phyloP scores from a whole-genome alignment of 2,797 vertebrate species.

The Rhodeus uyekii region DNA sequence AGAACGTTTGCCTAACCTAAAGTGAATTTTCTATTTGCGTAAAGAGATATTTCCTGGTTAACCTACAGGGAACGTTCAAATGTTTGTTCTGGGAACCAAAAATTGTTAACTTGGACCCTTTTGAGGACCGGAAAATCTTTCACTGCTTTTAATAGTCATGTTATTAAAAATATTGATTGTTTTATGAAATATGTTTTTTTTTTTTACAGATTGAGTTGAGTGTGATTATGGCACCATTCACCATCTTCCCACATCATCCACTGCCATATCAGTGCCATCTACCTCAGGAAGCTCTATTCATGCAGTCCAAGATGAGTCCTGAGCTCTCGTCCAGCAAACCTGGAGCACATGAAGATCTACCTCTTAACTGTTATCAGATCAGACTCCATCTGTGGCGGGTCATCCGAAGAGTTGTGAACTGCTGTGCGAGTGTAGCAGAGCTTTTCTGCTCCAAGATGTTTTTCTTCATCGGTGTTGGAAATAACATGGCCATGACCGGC shows the following conservation, averaged over 20 bases:
- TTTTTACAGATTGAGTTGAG: slow-evolving; percentile 24
- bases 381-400: slow-evolving; percentile 25
- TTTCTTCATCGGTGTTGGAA: slow-evolving; percentile 25
- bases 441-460: slow-evolving; percentile 31
- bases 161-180: background rate
- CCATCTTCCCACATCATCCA: background rate
- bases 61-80: too few species aligned
- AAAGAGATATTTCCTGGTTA: too few species aligned
- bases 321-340: background rate
- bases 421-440: background rate
- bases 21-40: too few species aligned
- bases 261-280: slow-evolving; percentile 5
- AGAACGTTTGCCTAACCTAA: too few species aligned
- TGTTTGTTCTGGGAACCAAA: too few species aligned
- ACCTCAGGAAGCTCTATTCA: background rate
- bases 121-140: too few species aligned
- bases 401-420: slow-evolving; percentile 13
- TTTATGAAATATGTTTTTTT: background rate
- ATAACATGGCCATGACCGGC: slow-evolving; percentile 23
- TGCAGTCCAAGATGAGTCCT: slow-evolving; percentile 14
- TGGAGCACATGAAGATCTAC: background rate
- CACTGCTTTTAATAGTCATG: background rate
- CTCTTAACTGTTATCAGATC: background rate
- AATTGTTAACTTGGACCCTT: too few species aligned
- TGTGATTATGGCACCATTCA: slow-evolving; percentile 41